These are phyloP conservation scores for Syngnathoides biaculeatus DNA, from an alignment of 2,113 vertebrate species.

Conservation along the genomic window DNA sequence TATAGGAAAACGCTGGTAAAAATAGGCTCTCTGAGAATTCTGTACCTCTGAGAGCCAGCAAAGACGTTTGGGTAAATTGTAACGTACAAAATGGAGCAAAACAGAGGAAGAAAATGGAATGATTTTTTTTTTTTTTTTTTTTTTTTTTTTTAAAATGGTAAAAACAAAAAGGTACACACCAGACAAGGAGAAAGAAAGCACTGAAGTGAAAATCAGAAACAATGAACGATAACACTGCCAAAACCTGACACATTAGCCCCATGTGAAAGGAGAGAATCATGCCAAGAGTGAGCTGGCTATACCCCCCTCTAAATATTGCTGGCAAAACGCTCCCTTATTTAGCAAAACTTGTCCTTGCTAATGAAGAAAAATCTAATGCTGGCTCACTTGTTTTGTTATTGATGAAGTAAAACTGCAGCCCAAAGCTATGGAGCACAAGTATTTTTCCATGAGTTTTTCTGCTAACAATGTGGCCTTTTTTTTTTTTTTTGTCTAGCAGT, in stretches of 20 bases:
- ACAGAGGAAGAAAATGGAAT: constrained; percentile 42
- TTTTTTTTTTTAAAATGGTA: constrained; percentile 29
- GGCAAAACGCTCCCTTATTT: background rate
- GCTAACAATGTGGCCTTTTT: background rate
- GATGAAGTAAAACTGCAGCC: too few species aligned
- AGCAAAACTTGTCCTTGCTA: background rate
- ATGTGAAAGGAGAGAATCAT: background rate
- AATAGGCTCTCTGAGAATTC: constrained; percentile 93
- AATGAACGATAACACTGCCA: constrained; percentile 7
- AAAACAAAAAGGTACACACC: constrained; percentile 56
- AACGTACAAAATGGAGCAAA: constrained; percentile 39
- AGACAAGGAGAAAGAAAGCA: constrained; percentile 50
- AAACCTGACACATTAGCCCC: background rate
- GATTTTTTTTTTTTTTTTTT: constrained; percentile 27
- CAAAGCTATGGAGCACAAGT: too few species aligned
- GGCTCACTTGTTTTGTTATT: background rate
- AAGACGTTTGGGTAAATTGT: constrained; percentile 13
- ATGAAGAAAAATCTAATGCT: background rate
- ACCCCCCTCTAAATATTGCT: background rate
- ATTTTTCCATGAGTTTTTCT: background rate
- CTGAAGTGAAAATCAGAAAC: constrained; percentile 27
- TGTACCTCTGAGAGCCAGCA: constrained; percentile 81
- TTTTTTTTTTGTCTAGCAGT: background rate
- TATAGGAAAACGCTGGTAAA: constrained; percentile 81
- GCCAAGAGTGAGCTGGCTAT: background rate